Evolutionary conservation across 2,113 vertebrate genomes (phyloP), one percentile per base, ranked within the genome.

Genomic region (Poeciliopsis prolifica): DNA sequence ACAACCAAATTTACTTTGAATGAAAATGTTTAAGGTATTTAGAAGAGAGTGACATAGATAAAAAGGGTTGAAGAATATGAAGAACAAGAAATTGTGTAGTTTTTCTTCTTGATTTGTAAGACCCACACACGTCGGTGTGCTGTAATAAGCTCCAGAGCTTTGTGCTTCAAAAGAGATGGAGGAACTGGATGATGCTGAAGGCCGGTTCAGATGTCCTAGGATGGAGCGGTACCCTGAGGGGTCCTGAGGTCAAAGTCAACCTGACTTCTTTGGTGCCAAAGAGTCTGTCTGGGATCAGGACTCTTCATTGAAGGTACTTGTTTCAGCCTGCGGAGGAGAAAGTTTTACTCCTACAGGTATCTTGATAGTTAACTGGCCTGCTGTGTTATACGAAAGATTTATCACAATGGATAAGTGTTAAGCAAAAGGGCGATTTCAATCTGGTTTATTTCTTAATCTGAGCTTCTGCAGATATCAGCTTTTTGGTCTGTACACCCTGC

Each of bases 241-340:
- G 71, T 87, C 77, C 74, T 81, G 70, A 79, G 89, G 83, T 89
- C 74, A 80, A 58, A 66, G 74, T 61, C 37, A 68, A 72, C 68
- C 62, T 65, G 82, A 81, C 75, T 87, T 72, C 42, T 60, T 30
- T 87, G 88, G 88, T 84, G 91, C 90, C 89, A 82, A 70, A 0
- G 13, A 72, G 86, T 89, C 90, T 63, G 75, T 42, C 60, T 79
- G 60, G 64, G 78, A 78, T 76, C 80, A 65, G 70, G 74, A 71
- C 28, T 48, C 44, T 26, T 31, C 58, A 73, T 69, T 72, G 73
- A 81, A 63, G 63, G 61, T 15, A 70, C 66, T 67, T 83, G 82
- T 86, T 80, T 70, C 37, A 74, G 70, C 84, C 71, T 81, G 85
- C 19, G 40, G 69, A 70, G 3, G 61, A 65, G 6, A 6, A 58